Base-by-base conservation (phyloP, 53 echinoderm and acorn worm genomes). In the Astropecten irregularis region DNA sequence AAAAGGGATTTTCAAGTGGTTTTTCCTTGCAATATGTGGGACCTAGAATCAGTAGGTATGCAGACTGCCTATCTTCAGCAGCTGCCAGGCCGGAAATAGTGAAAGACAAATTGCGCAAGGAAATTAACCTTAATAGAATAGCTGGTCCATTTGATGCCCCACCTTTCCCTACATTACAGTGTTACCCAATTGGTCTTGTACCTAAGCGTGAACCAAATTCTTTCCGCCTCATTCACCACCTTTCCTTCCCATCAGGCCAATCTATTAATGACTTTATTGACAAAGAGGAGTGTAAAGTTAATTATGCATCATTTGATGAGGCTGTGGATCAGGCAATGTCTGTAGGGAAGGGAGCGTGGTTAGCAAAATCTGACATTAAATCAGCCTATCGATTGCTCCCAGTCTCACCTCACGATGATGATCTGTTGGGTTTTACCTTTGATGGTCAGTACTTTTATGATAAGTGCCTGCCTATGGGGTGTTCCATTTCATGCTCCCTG, bases 381-480 rank as follows among this genome's bases (percentile, higher is more conserved):
- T 76, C 56, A 0, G 89, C 85, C 9, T 76, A 85, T 58, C 59
- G 89, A 0, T 49, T 85, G 9, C 42, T 85, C 2, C 89, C 89
- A 2, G 77, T 85, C 1, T 0, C 60, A 14, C 89, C 89, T 3
- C 0, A 15, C 31, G 89, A 84, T 73, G 62, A 67, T 83, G 63
- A 55, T 18, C 48, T 89, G 15, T 42, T 89, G 21, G 85, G 90
- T 25, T 85, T 85, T 20, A 21, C 19, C 9, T 70, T 87, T 16
- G 63, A 83, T 16, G 83, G 76, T 0, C 0, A 19, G 3, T 86
- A 31, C 68, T 83, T 66, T 61, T 83, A 61, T 66, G 87, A 91
- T 33, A 83, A 62, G 18, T 90, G 90, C 18, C 36, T 90, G 15
- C 85, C 90, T 1, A 90, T 90, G 90, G 90, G 90, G 8, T 76